A percentile compares a stretch with the other conserved stretches of the same genome.
phyloP scores from a whole-genome alignment of 2,113 vertebrate species.

The Alligator sinensis region DNA sequence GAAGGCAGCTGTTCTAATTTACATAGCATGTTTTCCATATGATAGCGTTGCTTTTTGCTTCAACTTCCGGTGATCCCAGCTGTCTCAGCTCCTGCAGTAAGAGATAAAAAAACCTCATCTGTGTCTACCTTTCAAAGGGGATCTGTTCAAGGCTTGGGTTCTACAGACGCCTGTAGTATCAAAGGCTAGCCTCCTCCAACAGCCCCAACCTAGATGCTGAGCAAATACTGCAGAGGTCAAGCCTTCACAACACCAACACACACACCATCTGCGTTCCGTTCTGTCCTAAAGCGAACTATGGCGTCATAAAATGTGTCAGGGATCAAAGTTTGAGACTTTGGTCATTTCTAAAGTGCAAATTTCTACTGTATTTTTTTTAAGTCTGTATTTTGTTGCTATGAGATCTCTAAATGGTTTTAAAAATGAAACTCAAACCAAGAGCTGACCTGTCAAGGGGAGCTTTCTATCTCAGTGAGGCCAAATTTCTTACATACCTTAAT shows the following conservation, averaged over 20 bases:
- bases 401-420: neutral
- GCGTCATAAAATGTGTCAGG: neutral
- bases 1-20: neutral
- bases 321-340: neutral
- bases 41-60: neutral
- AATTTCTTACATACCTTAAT: neutral
- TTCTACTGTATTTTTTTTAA: neutral
- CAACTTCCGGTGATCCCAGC: neutral
- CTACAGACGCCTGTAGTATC: neutral
- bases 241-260: neutral
- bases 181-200: neutral
- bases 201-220: constrained; percentile 38
- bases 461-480: neutral
- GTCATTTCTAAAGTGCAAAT: accelerated
- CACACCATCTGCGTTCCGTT: neutral
- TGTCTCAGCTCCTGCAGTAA: neutral
- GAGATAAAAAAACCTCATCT: constrained; percentile 9
- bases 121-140: constrained; percentile 11
- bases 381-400: neutral
- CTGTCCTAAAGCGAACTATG: neutral
- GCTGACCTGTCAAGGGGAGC: neutral
- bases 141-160: neutral
- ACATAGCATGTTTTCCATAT: neutral
- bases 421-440: neutral
- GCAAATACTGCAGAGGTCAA: neutral